These are phyloP conservation scores for Andrena dorsata DNA, from an alignment of 2,888 invertebrate species.

Conservation along the genomic window DNA sequence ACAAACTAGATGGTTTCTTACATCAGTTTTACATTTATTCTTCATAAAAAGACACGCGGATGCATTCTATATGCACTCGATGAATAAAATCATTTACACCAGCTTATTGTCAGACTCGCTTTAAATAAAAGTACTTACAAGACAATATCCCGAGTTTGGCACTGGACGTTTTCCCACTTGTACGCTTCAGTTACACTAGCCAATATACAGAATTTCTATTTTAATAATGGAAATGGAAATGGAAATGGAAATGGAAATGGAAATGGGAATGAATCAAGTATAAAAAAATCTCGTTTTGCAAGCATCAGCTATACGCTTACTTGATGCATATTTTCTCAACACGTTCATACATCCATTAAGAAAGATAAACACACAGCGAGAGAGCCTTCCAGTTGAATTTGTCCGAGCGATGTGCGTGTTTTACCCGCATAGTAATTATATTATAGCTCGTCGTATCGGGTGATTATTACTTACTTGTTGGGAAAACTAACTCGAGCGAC, in stretches of 20 bases:
- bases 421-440: constrained; percentile 71
- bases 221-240: too few species aligned
- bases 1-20: constrained; percentile 74
- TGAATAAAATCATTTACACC: constrained; percentile 74
- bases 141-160: constrained; percentile 80
- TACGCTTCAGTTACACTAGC: constrained; percentile 51
- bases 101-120: constrained; percentile 80
- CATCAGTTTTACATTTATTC: constrained; percentile 68
- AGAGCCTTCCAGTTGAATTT: constrained; percentile 34
- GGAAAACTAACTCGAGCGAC: too few species aligned
- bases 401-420: constrained; percentile 75
- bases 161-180: constrained; percentile 77
- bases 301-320: constrained; percentile 57
- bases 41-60: constrained; percentile 72
- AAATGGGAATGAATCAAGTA: too few species aligned
- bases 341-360: constrained; percentile 45
- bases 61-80: constrained; percentile 63
- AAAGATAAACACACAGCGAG: constrained; percentile 50
- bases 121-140: constrained; percentile 63
- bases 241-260: too few species aligned
- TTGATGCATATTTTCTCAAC: constrained; percentile 41
- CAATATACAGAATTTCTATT: constrained; percentile 32
- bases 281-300: constrained; percentile 42
- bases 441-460: constrained; percentile 26
- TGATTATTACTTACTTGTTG: constrained; percentile 27